A percentile compares a stretch with the other conserved stretches of the same genome.
phyloP scores from a whole-genome alignment of 2,797 vertebrate genomes.

The Diplodus puntazzo region DNA sequence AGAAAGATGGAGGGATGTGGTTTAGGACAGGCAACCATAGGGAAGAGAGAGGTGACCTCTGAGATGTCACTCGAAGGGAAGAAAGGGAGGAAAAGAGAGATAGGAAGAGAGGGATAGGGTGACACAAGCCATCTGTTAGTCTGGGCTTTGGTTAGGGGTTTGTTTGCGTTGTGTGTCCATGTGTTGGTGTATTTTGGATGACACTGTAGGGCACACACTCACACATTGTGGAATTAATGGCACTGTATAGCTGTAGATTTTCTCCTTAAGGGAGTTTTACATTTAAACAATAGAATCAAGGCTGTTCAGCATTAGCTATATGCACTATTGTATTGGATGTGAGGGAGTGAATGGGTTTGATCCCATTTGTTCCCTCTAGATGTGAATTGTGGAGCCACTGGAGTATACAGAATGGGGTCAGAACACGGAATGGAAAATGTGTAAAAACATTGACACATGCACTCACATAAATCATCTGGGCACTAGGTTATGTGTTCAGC shows the following conservation, averaged over 20 bases:
- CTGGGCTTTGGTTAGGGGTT: slow-evolving; percentile 66
- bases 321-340: slow-evolving; percentile 32
- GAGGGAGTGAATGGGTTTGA: slow-evolving; percentile 48
- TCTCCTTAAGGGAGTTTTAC: slow-evolving; percentile 41
- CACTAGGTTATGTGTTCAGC: slow-evolving; percentile 69
- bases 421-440: slow-evolving; percentile 65
- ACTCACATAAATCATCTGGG: slow-evolving; percentile 76
- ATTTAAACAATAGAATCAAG: slow-evolving; percentile 31
- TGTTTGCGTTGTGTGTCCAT: slow-evolving; percentile 67
- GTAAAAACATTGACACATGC: slow-evolving; percentile 72
- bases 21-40: slow-evolving; percentile 32
- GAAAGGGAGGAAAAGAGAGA: slow-evolving; percentile 62
- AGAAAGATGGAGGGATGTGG: slow-evolving; percentile 40
- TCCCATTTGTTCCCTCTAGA: slow-evolving; percentile 47
- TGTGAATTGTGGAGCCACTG: slow-evolving; percentile 54
- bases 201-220: slow-evolving; percentile 35
- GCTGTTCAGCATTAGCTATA: slow-evolving; percentile 12
- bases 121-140: slow-evolving; percentile 80
- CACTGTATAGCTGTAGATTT: slow-evolving; percentile 39
- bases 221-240: slow-evolving; percentile 31
- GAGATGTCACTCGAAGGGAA: slow-evolving; percentile 65
- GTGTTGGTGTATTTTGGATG: slow-evolving; percentile 67
- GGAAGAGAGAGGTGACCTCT: slow-evolving; percentile 71
- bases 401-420: slow-evolving; percentile 63
- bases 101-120: slow-evolving; percentile 57